Conservation (phyloP, 2,113 vertebrate species). For the Callaeas wilsoni region DNA sequence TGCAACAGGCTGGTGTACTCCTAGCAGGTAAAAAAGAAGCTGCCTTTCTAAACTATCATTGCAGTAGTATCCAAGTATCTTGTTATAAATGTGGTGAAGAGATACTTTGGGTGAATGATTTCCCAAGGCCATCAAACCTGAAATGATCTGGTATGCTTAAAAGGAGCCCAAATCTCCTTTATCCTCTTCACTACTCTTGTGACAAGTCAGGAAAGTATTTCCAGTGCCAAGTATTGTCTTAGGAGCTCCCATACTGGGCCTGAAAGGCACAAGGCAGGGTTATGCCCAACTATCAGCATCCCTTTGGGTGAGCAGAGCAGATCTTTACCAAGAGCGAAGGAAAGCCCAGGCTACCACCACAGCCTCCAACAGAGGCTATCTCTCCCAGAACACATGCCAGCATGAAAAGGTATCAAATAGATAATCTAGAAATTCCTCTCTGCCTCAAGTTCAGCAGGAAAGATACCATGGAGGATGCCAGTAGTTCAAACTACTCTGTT, state of each 20-base stretch:
- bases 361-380: background rate
- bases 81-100: background rate
- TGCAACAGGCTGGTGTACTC: background rate
- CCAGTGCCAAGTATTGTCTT: background rate
- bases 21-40: background rate
- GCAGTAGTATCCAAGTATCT: background rate
- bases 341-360: background rate
- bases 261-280: background rate
- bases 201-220: background rate
- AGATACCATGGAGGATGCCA: background rate
- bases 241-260: background rate
- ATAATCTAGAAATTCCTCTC: background rate
- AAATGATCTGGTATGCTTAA: background rate
- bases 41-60: background rate
- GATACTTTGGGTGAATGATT: background rate
- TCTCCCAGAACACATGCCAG: background rate
- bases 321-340: background rate
- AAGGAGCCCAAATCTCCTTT: background rate
- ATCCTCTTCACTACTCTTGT: background rate
- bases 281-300: background rate
- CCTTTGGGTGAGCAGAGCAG: background rate
- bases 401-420: accelerated
- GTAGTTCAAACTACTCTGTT: background rate
- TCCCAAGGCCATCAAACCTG: background rate
- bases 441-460: background rate